phyloP scores from a whole-genome alignment of 2,113 vertebrate species.

The Pluvianellus socialis region DNA sequence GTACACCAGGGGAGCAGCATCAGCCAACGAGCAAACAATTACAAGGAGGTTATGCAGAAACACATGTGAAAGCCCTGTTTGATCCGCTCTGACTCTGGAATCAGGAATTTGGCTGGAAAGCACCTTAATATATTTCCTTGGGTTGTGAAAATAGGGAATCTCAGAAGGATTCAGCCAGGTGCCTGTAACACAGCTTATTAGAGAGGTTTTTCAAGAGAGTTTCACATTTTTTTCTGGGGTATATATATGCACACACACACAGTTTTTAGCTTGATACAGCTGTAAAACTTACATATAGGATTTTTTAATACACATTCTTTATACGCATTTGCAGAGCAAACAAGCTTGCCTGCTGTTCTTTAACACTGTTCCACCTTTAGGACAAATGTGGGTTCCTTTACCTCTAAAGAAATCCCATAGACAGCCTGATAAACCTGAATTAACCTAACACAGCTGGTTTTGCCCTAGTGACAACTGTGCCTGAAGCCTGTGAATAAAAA shows the following conservation, averaged over 20 bases:
- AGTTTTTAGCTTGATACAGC: background rate
- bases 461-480: background rate
- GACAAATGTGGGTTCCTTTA: background rate
- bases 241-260: background rate
- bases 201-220: background rate
- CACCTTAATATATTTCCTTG: background rate
- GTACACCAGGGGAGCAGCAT: background rate
- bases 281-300: background rate
- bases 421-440: background rate
- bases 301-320: background rate
- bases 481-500: background rate
- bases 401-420: background rate
- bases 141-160: constrained; percentile 24
- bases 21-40: background rate
- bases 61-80: constrained; percentile 4
- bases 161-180: constrained; percentile 27
- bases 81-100: background rate
- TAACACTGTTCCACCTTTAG: background rate
- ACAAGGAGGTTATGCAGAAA: background rate
- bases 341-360: background rate
- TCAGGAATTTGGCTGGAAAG: background rate
- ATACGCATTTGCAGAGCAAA: background rate
- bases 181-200: background rate
- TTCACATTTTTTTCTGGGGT: background rate
- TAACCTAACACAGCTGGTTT: background rate